These are phyloP conservation scores for Drosophila bunnanda DNA, from an alignment of 2,888 invertebrate genomes.

Conservation along the genomic window DNA sequence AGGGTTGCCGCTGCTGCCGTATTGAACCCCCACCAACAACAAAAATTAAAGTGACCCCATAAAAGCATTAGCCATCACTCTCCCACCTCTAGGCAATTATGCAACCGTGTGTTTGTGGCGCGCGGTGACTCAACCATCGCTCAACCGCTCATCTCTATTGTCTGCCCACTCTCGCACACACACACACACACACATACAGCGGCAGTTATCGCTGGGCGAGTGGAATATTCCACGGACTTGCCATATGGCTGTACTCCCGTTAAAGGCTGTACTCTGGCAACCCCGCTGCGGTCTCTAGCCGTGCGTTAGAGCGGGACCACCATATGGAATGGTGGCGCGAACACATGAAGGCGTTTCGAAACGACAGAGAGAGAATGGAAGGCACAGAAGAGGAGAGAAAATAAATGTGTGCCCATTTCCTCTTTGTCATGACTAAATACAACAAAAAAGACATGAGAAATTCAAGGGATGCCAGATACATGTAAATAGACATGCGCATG, in stretches of 20 bases:
- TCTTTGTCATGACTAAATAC: conserved; percentile 30
- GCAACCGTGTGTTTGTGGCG: conserved; percentile 44
- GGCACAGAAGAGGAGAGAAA: conserved; percentile 10
- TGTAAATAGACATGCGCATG: conserved; percentile 7
- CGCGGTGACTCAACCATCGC: conserved; percentile 53
- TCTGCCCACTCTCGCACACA: conserved; percentile 30
- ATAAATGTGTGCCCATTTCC: conserved; percentile 41
- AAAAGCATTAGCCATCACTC: conserved; percentile 16
- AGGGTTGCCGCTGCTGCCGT: conserved; percentile 29
- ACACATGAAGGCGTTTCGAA: conserved; percentile 37
- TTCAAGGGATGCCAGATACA: conserved; percentile 40
- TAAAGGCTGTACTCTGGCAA: conserved; percentile 60
- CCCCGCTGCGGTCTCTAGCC: conserved; percentile 41
- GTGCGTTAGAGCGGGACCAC: conserved; percentile 50
- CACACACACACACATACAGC: background rate
- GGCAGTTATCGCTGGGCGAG: conserved; percentile 40
- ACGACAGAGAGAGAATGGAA: conserved; percentile 13
- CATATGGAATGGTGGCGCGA: conserved; percentile 18
- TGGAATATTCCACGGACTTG: conserved; percentile 78
- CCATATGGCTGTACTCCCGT: conserved; percentile 53
- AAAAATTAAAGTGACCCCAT: conserved; percentile 23
- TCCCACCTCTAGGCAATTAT: conserved; percentile 48
- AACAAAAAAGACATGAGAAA: conserved; percentile 25
- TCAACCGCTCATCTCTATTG: conserved; percentile 46
- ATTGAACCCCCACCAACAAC: conserved; percentile 5